Evolutionary conservation across 2,888 invertebrate genomes (phyloP), one percentile per base, ranked within the genome.

Genomic region (Ferrisia virgata): DNA sequence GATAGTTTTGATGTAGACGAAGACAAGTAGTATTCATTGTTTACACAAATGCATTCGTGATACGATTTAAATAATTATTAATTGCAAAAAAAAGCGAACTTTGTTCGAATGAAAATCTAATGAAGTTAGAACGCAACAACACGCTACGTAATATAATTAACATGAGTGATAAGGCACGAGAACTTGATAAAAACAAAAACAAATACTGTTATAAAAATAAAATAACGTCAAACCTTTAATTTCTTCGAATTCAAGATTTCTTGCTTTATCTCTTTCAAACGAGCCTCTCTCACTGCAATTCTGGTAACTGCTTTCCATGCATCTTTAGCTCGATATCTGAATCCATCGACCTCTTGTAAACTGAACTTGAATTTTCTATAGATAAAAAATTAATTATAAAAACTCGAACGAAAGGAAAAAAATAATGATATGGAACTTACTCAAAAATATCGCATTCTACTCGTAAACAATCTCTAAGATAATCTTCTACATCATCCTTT

Each of bases 221-320:
- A 64, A 25, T 8, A 25, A 58, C 1, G 64, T 4, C 64, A 85
- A 87, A 93, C 93, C 91, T 96, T 97, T 28, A 98, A 89, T 89
- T 96, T 97, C 88, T 95, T 92, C 86, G 96, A 97, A 88, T 95
- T 96, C 86, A 98, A 91, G 85, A 99, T 93, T 90, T 99, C 99
- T 85, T 92, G 92, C 89, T 96, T 96, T 87, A 99, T 99, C 91
- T 99, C 99, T 88, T 96, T 96, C 79, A 99, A 90, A 28, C 99
- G 91, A 0, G 98, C 98, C 89, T 99, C 98, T 78, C 96, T 91
- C 1, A 99, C 94, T 0, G 98, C 97, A 85, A 96, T 94, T 87
- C 94, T 92, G 0, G 99, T 99, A 9, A 98, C 96, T 0, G 97
- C 95, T 87, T 95, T 92, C 94, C 98, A 95, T 3, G 97, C 99